phyloP scores from a whole-genome alignment of 2,797 vertebrate genomes.

The Mionectes olivaceus region DNA sequence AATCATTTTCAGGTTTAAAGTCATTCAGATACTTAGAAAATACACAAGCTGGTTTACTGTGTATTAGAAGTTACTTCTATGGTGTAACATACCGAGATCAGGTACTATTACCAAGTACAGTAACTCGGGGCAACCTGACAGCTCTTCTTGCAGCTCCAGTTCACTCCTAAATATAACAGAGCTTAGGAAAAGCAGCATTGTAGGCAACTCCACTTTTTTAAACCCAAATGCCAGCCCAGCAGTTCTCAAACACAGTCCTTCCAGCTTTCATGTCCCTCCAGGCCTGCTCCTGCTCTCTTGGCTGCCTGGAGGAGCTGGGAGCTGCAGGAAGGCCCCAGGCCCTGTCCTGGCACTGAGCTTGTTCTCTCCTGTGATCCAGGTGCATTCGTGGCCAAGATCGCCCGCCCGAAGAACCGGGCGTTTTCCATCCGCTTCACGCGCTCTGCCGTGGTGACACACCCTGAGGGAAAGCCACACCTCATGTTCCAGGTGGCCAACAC shows the following conservation, averaged over 20 bases:
- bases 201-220: neutral
- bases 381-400: constrained; percentile 98
- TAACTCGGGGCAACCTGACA: neutral
- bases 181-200: neutral
- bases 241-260: neutral
- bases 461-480: constrained; percentile 87
- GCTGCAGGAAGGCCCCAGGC: neutral
- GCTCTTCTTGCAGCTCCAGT: neutral
- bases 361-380: constrained; percentile 77
- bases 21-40: neutral
- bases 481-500: constrained; percentile 93
- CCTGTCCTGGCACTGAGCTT: neutral
- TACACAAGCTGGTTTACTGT: neutral
- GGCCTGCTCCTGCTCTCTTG: neutral
- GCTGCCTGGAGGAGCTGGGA: neutral
- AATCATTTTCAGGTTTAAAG: neutral
- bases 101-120: neutral
- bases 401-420: constrained; percentile 92
- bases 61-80: neutral
- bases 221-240: neutral
- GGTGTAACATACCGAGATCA: neutral
- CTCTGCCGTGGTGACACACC: constrained; percentile 86
- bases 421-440: constrained; percentile 92
- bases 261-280: neutral
- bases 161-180: neutral